Conservation (phyloP, 2,888 invertebrate species). For the Strigamia crassipes region DNA sequence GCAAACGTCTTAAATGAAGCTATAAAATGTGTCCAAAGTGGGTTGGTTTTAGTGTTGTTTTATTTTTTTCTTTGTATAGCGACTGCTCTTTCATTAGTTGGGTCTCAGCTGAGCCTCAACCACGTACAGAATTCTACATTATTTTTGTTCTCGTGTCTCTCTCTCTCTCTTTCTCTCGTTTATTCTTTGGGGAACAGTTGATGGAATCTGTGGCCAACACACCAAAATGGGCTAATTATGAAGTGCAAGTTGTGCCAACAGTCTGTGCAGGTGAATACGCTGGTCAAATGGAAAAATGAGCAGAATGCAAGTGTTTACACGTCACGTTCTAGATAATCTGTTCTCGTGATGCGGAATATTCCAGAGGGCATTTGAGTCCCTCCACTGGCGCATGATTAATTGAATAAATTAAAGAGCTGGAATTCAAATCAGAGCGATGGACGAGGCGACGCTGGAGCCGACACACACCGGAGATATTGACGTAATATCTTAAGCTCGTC, state of each 20-base stretch:
- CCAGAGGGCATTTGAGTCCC: too few species aligned
- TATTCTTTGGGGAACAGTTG: constrained; percentile 15
- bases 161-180: neutral
- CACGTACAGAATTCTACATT: constrained; percentile 19
- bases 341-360: too few species aligned
- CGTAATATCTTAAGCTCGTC: too few species aligned
- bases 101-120: constrained; percentile 42
- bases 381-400: too few species aligned
- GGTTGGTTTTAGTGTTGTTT: constrained; percentile 27
- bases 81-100: constrained; percentile 29
- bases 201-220: constrained; percentile 32
- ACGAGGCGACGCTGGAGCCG: too few species aligned
- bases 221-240: constrained; percentile 14
- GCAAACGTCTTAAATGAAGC: constrained; percentile 25
- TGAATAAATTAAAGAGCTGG: too few species aligned
- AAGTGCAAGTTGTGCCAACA: neutral
- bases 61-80: neutral
- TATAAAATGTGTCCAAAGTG: constrained; percentile 31
- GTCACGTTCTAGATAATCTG: too few species aligned
- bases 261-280: neutral
- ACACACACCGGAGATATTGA: too few species aligned
- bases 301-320: too few species aligned
- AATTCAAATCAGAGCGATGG: too few species aligned
- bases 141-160: neutral
- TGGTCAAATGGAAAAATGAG: neutral